phyloP scores from a whole-genome alignment of 2,888 invertebrate genomes.

The Acleris laterana region DNA sequence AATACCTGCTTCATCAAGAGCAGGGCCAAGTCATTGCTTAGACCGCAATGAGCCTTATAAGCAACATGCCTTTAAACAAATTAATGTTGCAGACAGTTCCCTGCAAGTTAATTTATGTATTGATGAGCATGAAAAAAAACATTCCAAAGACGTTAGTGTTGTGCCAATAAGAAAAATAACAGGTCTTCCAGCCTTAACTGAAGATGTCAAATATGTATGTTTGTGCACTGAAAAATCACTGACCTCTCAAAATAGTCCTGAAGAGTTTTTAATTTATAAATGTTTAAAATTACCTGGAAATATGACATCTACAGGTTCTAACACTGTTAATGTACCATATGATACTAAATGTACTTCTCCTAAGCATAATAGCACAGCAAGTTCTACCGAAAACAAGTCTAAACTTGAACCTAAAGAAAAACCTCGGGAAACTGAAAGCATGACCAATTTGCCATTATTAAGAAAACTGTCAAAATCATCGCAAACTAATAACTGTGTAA shows the following conservation, averaged over 20 bases:
- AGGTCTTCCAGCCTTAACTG: constrained; percentile 33
- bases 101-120: constrained; percentile 63
- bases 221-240: constrained; percentile 56
- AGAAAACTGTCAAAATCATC: constrained; percentile 62
- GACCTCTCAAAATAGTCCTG: constrained; percentile 49
- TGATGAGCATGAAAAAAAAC: constrained; percentile 35
- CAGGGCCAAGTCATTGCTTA: constrained; percentile 49
- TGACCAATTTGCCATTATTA: constrained; percentile 32
- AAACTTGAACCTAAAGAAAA: constrained; percentile 7
- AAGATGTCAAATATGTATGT: constrained; percentile 67
- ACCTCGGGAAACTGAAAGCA: constrained; percentile 34
- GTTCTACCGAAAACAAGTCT: constrained; percentile 8
- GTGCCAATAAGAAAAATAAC: background rate
- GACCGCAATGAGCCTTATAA: constrained; percentile 43
- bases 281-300: constrained; percentile 59
- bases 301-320: constrained; percentile 41
- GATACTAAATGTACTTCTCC: constrained; percentile 38
- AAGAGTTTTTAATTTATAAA: constrained; percentile 65
- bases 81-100: constrained; percentile 61
- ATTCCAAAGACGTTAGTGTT: background rate
- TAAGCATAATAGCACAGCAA: background rate
- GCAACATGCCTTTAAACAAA: constrained; percentile 53
- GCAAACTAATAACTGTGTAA: constrained; percentile 61
- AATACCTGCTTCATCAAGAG: constrained; percentile 50
- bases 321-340: constrained; percentile 44